A percentile compares a stretch with the other conserved stretches of the same genome.
Evolutionary conservation across 1,140 invertebrate species (phyloP).

Genomic region (Hycleus phaleratus): DNA sequence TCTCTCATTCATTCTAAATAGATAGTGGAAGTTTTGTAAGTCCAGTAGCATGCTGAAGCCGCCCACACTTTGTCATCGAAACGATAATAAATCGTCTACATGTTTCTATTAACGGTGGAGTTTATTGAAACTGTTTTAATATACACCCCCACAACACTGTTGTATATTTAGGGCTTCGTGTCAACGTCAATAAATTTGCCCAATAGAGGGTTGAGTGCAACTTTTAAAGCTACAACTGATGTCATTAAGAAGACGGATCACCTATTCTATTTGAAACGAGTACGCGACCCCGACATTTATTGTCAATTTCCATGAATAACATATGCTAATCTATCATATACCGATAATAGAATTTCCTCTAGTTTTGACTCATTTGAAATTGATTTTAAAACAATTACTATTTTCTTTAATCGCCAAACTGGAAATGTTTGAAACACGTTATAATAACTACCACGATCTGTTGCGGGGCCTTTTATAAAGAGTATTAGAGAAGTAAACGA

Average conservation of each 20-base stretch:
- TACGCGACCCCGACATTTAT: conserved; percentile 10
- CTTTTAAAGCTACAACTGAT: conserved; percentile 18
- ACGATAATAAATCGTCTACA: conserved; percentile 10
- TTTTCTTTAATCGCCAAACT: too few species aligned
- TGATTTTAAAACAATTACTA: too few species aligned
- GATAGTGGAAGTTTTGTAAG: background rate
- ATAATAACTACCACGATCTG: too few species aligned
- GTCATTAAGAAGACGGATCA: conserved; percentile 26
- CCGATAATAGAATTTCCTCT: too few species aligned
- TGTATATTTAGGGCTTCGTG: too few species aligned
- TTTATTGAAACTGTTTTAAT: background rate
- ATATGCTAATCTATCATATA: conserved; percentile 22
- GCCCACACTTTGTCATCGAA: conserved; percentile 6
- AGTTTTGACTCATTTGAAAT: too few species aligned
- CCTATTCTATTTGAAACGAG: conserved; percentile 15
- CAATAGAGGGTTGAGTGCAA: background rate
- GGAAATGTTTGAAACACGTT: too few species aligned
- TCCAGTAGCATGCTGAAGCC: background rate
- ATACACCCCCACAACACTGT: too few species aligned
- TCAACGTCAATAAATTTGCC: background rate
- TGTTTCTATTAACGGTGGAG: conserved; percentile 10
- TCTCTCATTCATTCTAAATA: too few species aligned
- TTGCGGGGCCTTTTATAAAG: conserved; percentile 2
- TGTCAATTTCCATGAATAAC: conserved; percentile 12
- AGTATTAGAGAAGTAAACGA: conserved; percentile 19